Conservation (phyloP, 2,888 invertebrate species). For the Nephrotoma flavescens region DNA sequence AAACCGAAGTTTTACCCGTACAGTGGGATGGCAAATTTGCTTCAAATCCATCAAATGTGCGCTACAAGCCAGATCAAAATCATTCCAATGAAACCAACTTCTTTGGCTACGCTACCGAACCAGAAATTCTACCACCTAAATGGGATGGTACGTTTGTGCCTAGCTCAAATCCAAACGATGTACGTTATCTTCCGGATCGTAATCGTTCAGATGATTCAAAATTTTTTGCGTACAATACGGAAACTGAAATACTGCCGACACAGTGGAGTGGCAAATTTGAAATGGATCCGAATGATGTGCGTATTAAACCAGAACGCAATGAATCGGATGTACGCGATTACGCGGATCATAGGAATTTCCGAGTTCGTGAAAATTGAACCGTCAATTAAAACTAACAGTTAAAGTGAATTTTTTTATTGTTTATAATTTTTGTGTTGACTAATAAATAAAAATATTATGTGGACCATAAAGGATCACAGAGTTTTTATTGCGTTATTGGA, state of each 20-base stretch:
- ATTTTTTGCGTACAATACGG: conserved; percentile 23
- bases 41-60: conserved; percentile 20
- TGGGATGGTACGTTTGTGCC: conserved; percentile 28
- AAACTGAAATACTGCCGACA: conserved; percentile 24
- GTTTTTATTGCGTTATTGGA: not conserved
- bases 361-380: conserved; percentile 8
- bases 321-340: conserved; percentile 28
- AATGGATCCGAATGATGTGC: conserved; percentile 27
- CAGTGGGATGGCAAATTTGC: conserved; percentile 29
- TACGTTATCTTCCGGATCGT: conserved; percentile 17
- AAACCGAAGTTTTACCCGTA: conserved; percentile 25
- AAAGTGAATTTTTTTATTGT: not conserved
- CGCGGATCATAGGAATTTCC: conserved; percentile 7
- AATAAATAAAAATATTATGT: not conserved
- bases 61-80: conserved; percentile 17
- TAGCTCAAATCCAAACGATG: conserved; percentile 18
- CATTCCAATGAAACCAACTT: conserved; percentile 27
- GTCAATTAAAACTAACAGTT: not conserved
- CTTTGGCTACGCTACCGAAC: conserved; percentile 25
- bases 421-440: not conserved
- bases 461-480: not conserved
- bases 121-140: conserved; percentile 23
- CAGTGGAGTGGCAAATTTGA: conserved; percentile 29
- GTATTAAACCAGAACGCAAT: conserved; percentile 27
- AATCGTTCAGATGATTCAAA: conserved; percentile 28